These are phyloP conservation scores for Amphibalanus amphitrite DNA, from an alignment of 1,140 invertebrate genomes.

Conservation along the genomic window DNA sequence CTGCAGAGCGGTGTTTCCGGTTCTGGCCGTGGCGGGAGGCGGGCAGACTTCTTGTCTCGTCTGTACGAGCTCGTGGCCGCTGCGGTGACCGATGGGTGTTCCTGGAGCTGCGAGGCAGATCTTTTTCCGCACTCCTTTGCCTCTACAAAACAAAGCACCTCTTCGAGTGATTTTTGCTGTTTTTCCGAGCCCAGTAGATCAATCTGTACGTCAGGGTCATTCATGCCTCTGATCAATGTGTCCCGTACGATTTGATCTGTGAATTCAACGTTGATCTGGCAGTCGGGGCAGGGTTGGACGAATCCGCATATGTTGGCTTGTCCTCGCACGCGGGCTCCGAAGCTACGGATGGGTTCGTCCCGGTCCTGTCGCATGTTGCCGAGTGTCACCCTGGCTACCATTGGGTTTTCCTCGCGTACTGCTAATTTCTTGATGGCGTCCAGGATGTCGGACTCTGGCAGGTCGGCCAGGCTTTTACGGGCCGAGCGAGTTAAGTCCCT, in stretches of 20 bases:
- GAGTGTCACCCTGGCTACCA: background rate
- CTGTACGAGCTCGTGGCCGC: background rate
- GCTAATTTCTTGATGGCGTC: background rate
- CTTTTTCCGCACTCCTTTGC: background rate
- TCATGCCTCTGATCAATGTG: background rate
- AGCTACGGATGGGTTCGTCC: background rate
- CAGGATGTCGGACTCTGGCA: background rate
- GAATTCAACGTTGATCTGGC: background rate
- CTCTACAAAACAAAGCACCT: background rate
- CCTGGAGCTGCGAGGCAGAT: background rate
- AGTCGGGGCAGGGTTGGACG: background rate
- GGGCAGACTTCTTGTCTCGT: background rate
- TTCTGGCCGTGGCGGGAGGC: background rate
- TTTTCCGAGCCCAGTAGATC: background rate
- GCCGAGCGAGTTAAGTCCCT: background rate
- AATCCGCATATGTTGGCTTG: background rate
- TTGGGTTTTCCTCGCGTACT: background rate
- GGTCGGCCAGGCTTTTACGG: background rate
- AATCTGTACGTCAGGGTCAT: background rate
- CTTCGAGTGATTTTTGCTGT: background rate
- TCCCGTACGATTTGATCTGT: background rate
- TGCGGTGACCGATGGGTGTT: background rate
- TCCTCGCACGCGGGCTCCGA: background rate
- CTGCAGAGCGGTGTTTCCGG: background rate
- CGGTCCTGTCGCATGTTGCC: background rate